Base-by-base conservation (phyloP, 2,113 vertebrate genomes). In the Notothenia coriiceps region DNA sequence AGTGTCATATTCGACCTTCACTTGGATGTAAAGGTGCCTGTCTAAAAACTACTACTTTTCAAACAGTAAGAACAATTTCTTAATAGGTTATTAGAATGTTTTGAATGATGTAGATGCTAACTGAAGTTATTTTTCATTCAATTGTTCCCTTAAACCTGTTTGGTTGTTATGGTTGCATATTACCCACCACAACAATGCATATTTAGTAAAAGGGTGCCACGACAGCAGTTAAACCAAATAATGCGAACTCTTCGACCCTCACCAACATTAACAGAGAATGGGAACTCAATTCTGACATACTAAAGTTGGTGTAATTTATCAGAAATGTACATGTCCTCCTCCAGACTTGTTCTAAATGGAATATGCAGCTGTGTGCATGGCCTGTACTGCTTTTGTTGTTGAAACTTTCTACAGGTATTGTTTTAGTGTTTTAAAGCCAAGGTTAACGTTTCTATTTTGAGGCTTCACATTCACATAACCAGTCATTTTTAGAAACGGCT, bases 401-500 rank as follows among this genome's bases (percentile, higher is more conserved):
- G 29, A 43, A 44, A 46, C 22, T 57, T 57, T 44, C 62, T 47
- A 1, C 55, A 0, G 70, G 55, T 75, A 82, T 22, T 66, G 13
- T 70, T 83, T 79, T 43, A 22, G 25, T 63, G 2, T 83, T 81
- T 60, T 50, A 51, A 64, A 67, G 63, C 65, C 47, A 61, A 20
- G 18, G 35, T 47, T 82, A 29, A 59, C 59, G 75, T 72, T 69
- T 79, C 80, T 82, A 82, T 90, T 82, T 82, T 68, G 33, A 85
- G 65, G 29, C 71, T 73, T 22, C 51, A 77, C 65, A 33, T 82
- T 80, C 55, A 47, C 47, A 60, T 77, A 35, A 80, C 46, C 64
- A 56, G 74, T 89, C 68, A 86, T 88, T 91, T 67, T 90, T 90
- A 84, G 86, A 84, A 90, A 77, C 11, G 47, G 67, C 87, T 91